Conservation (phyloP, 2,113 vertebrate genomes). For the Coracopsis vasa region DNA sequence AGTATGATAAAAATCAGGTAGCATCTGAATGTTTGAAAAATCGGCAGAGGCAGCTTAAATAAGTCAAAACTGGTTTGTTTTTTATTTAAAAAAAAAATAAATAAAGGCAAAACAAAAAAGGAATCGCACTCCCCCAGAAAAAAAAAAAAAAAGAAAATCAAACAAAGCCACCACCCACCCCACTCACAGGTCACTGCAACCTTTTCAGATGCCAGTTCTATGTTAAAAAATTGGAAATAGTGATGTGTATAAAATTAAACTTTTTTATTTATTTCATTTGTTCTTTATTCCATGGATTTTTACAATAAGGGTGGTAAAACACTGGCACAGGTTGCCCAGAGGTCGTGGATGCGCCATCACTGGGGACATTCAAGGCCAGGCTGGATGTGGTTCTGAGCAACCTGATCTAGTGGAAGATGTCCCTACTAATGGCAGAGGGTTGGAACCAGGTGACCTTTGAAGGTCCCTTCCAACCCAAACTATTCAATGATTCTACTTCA, state of each 20-base stretch:
- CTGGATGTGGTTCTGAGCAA: not conserved
- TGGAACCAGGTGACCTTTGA: not conserved
- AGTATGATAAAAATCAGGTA: not conserved
- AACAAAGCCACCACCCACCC: not conserved
- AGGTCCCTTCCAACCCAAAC: not conserved
- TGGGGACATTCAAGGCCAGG: not conserved
- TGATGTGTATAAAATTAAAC: not conserved
- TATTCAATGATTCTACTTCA: not conserved
- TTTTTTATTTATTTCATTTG: not conserved
- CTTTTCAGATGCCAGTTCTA: not conserved
- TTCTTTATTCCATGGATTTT: not conserved
- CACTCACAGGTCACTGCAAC: not conserved
- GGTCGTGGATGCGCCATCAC: not conserved
- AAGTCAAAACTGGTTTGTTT: not conserved
- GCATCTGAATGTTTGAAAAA: not conserved
- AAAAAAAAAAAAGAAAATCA: not conserved
- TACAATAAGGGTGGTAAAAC: not conserved
- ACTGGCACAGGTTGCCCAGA: not conserved
- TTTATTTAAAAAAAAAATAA: not conserved
- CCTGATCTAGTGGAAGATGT: not conserved
- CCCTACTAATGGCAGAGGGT: not conserved
- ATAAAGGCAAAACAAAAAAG: not conserved
- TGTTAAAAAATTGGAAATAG: not conserved
- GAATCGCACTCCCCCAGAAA: not conserved
- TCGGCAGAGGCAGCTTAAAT: not conserved